A percentile compares a stretch with the other conserved stretches of the same genome.
Evolutionary conservation across 1,140 invertebrate species (phyloP).

Genomic region (Psilanteris sp.): DNA sequence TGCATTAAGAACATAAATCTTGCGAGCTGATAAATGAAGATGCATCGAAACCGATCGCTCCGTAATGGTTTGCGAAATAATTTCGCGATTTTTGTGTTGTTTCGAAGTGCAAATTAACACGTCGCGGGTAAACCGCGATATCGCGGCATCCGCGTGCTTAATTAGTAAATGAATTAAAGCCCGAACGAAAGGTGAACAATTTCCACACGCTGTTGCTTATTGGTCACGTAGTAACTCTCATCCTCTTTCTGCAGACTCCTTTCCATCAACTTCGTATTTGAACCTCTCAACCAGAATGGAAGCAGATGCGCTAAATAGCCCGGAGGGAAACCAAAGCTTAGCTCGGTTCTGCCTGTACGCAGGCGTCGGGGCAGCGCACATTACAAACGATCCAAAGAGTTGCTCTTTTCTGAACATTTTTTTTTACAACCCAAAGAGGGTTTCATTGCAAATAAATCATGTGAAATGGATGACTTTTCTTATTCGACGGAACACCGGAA

Average conservation of each 20-base stretch:
- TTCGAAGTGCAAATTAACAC: slow-evolving; percentile 30
- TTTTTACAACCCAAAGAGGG: slow-evolving; percentile 32
- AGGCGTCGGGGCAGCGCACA: slow-evolving; percentile 56
- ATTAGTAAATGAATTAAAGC: slow-evolving; percentile 69
- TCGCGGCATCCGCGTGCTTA: slow-evolving; percentile 37
- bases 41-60: too few species aligned
- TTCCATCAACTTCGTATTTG: slow-evolving; percentile 61
- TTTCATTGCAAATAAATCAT: slow-evolving; percentile 60
- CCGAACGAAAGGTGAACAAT: slow-evolving; percentile 60
- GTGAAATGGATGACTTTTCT: slow-evolving; percentile 37
- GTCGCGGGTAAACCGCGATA: slow-evolving; percentile 7
- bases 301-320: slow-evolving; percentile 78
- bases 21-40: too few species aligned
- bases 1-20: too few species aligned
- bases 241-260: slow-evolving; percentile 43
- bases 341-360: slow-evolving; percentile 45
- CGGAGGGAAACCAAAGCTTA: slow-evolving; percentile 69
- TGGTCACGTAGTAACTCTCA: slow-evolving; percentile 64
- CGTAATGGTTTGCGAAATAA: too few species aligned
- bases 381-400: slow-evolving; percentile 27
- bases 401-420: slow-evolving; percentile 24
- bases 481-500: slow-evolving; percentile 1
- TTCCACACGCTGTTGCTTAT: slow-evolving; percentile 34
- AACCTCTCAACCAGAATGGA: slow-evolving; percentile 60
- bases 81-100: too few species aligned